Evolutionary conservation across 2,113 vertebrate species (phyloP), one percentile per base, ranked within the genome.

Genomic region (Propithecus coquereli): DNA sequence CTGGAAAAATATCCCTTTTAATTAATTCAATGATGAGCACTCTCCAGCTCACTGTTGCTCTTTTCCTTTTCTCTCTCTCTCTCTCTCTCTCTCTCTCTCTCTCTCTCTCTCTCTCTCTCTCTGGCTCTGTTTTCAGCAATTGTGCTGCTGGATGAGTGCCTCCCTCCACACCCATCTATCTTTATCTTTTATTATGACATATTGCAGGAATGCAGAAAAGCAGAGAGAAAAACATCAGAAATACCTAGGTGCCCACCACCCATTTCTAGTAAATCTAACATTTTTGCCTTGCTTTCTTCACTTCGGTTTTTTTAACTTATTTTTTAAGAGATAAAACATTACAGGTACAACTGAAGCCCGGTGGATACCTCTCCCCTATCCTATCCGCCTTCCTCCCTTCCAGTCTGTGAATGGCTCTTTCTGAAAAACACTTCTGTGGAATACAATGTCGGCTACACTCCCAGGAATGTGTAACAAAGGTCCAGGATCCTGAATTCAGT

Each of bases 1-100:
- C 68, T 90, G 92, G 71, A 95, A 83, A 93, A 94, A 66, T 61
- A 57, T 63, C 8, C 12, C 45, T 94, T 90, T 94, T 37, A 90
- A 94, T 94, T 52, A 94, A 89, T 76, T 91, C 54, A 96, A 43
- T 79, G 52, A 71, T 68, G 63, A 89, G 18, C 82, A 25, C 40
- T 68, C 27, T 9, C 4, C 25, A 43, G 61, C 34, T 94, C 63
- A 81, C 2, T 89, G 47, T 74, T 94, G 52, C 32, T 94, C 76
- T 87, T 83, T 68, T 74, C 23, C 30, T 45, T 92, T 71, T 96
- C 14, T 74, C 25, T 77, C 12, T 87, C 32, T 87, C 66, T 45
- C 37, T 91, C 47, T 50, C 47, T 50, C 47, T 50, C 47, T 92
- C 77, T 96, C 14, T 74, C 25, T 77, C 12, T 87, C 32, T 87